phyloP scores from a whole-genome alignment of 2,113 vertebrate species.

The Hippocampus mohnikei region DNA sequence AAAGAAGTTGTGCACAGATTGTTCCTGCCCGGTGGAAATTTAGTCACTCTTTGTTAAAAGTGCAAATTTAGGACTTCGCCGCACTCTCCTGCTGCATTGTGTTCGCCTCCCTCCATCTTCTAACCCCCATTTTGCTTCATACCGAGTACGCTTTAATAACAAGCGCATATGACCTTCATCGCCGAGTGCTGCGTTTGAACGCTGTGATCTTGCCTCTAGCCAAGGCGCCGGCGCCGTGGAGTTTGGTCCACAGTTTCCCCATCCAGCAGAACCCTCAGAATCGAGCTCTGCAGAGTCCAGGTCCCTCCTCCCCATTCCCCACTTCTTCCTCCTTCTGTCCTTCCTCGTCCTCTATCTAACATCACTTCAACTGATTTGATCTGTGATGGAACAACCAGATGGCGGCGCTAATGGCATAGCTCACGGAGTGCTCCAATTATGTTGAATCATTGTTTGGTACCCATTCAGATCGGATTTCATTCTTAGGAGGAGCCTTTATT shows the following conservation, averaged over 20 bases:
- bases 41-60: no score
- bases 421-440: slow-evolving; percentile 18
- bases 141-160: not conserved
- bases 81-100: not conserved
- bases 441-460: not conserved
- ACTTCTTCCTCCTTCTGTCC: not conserved
- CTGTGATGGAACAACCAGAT: slow-evolving; percentile 4
- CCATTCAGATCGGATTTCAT: not conserved
- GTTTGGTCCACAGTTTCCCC: slow-evolving; percentile 68
- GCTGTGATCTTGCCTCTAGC: slow-evolving; percentile 57
- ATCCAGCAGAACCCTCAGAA: slow-evolving; percentile 48
- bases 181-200: slow-evolving; percentile 24
- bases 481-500: not conserved
- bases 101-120: not conserved
- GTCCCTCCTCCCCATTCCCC: slow-evolving; percentile 22
- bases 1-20: no score
- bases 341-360: slow-evolving; percentile 2
- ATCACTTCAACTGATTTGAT: slow-evolving; percentile 20
- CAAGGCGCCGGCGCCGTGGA: slow-evolving; percentile 64
- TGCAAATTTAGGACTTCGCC: no score
- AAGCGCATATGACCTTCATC: not conserved
- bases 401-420: slow-evolving; percentile 6
- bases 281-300: slow-evolving; percentile 45
- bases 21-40: no score
- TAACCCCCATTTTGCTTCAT: not conserved